Percentiles rank a stretch among this genome's conserved stretches.
phyloP scores from a whole-genome alignment of 2,113 vertebrate genomes.

The Herpailurus yagouaroundi region DNA sequence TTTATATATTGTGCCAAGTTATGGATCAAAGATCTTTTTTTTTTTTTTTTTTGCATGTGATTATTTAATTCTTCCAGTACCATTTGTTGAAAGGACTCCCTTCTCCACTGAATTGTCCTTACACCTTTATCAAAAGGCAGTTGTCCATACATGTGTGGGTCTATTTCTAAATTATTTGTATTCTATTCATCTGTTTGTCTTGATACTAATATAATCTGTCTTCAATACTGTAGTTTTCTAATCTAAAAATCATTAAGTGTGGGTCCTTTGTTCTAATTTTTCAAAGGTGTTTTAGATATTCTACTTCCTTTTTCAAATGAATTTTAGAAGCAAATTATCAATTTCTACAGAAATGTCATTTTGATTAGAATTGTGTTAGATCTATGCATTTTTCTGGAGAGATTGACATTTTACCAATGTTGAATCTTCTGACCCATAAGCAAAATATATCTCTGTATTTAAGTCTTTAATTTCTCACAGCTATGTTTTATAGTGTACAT shows the following conservation, averaged over 20 bases:
- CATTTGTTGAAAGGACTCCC: not conserved
- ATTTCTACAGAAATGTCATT: not conserved
- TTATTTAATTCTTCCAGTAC: not conserved
- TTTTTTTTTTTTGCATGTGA: not conserved
- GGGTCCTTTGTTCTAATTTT: not conserved
- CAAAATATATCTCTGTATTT: not conserved
- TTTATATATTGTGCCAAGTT: not conserved
- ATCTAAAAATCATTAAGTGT: not conserved
- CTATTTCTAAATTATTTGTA: not conserved
- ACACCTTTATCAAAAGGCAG: not conserved
- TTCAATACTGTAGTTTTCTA: not conserved
- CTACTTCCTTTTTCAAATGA: not conserved
- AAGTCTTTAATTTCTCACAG: not conserved
- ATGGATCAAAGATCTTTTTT: not conserved
- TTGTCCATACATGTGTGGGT: not conserved
- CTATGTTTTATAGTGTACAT: not conserved
- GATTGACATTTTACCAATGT: not conserved
- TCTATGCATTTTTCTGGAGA: not conserved
- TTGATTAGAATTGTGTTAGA: not conserved
- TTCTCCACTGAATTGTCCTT: not conserved
- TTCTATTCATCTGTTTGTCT: not conserved
- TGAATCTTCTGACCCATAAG: not conserved
- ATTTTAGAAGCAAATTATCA: not conserved
- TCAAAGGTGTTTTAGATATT: not conserved
- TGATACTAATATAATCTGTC: not conserved